Evolutionary conservation across 2,888 invertebrate species (phyloP).

Genomic region (Cheilosia grossa): DNA sequence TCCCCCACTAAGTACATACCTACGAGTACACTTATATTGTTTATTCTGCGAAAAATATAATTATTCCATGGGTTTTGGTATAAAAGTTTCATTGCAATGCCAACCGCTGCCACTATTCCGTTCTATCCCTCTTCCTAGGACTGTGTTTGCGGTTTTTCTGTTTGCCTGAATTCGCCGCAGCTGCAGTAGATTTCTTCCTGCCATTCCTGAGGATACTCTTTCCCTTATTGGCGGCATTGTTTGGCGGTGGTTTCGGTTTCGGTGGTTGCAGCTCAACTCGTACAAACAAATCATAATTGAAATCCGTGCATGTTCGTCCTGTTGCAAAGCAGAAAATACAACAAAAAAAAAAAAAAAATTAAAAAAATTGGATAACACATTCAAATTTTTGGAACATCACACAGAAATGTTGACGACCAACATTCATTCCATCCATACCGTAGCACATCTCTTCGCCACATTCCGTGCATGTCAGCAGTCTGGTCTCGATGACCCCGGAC

Average conservation of each 20-base stretch:
- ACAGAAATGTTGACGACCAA: constrained; percentile 66
- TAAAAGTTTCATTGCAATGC: constrained; percentile 20
- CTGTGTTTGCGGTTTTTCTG: constrained; percentile 78
- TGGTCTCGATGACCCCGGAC: constrained; percentile 91
- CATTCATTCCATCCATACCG: constrained; percentile 83
- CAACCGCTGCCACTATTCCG: constrained; percentile 27
- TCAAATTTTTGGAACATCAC: constrained; percentile 67
- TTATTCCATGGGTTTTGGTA: constrained; percentile 42
- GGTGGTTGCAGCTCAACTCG: constrained; percentile 81
- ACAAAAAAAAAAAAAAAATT: neutral
- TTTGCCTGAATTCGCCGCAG: constrained; percentile 77
- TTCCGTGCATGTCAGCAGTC: constrained; percentile 89
- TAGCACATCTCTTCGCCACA: constrained; percentile 94
- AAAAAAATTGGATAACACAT: constrained; percentile 45
- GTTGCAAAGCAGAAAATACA: constrained; percentile 16
- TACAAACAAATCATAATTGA: constrained; percentile 82
- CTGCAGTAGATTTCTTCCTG: constrained; percentile 79
- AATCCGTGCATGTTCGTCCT: constrained; percentile 82
- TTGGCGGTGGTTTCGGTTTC: constrained; percentile 79
- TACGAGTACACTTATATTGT: neutral
- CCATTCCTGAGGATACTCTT: constrained; percentile 78
- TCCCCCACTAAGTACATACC: constrained; percentile 30
- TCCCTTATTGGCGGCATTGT: constrained; percentile 77
- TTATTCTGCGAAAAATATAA: constrained; percentile 60
- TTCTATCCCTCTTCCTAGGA: constrained; percentile 66